Conservation (phyloP, 2,113 vertebrate species). For the Bos taurus region DNA sequence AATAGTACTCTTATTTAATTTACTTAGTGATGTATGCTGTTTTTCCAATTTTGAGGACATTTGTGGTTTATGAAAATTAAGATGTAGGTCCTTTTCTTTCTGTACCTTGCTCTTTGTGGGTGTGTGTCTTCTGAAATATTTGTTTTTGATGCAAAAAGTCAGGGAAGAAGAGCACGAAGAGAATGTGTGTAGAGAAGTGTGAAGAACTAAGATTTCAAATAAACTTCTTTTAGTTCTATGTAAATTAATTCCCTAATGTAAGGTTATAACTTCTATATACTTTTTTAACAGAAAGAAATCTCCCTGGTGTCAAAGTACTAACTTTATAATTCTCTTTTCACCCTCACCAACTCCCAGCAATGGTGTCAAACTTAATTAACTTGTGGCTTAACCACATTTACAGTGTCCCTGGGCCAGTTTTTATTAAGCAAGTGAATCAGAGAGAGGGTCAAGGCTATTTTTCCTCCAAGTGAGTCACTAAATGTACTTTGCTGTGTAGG, state of each 20-base stretch:
- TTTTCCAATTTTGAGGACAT: neutral
- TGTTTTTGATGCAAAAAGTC: slow-evolving; percentile 3
- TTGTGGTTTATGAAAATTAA: neutral
- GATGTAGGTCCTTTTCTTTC: neutral
- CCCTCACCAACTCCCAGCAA: slow-evolving; percentile 7
- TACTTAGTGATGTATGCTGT: neutral
- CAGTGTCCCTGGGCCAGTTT: slow-evolving; percentile 25
- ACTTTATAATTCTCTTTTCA: slow-evolving; percentile 60
- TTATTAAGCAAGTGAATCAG: slow-evolving; percentile 57
- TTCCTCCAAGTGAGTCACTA: slow-evolving; percentile 50
- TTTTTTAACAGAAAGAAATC: slow-evolving; percentile 50
- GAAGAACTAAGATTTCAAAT: slow-evolving; percentile 45
- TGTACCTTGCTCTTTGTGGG: neutral
- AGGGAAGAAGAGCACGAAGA: neutral
- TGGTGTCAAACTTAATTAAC: slow-evolving; percentile 70
- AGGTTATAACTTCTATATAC: slow-evolving; percentile 37
- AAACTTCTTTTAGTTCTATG: slow-evolving; percentile 12
- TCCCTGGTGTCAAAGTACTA: slow-evolving; percentile 34
- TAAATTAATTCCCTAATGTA: slow-evolving; percentile 47
- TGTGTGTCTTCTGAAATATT: neutral
- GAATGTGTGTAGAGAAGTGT: neutral
- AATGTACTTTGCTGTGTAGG: slow-evolving; percentile 44
- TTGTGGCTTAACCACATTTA: slow-evolving; percentile 59
- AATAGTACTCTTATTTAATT: neutral
- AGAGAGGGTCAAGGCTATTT: slow-evolving; percentile 38